Evolutionary conservation across 2,888 invertebrate genomes (phyloP), one percentile per base, ranked within the genome.

Genomic region (Drosophila melanosoma): DNA sequence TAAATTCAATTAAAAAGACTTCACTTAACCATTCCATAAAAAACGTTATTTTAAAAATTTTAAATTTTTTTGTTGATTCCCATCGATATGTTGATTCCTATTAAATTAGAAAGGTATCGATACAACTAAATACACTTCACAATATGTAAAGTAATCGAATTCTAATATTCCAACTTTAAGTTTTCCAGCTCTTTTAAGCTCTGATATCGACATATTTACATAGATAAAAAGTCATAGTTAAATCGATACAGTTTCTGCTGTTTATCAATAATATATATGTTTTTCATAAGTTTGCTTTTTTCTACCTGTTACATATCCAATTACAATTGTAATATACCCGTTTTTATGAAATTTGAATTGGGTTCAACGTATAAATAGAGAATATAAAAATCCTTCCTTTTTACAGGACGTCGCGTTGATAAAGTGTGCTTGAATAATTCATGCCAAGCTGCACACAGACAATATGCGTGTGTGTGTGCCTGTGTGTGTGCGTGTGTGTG

Each of bases 391-490:
- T 71, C 49, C 68, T 33, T 75, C 54, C 35, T 58, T 78, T 64
- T 70, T 52, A 67, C 64, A 74, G 75, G 63, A 72, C 60, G 69
- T 73, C 63, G 64, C 88, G 82, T 83, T 88, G 86, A 87, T 86
- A 73, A 53, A 87, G 88, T 81, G 72, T 51, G 54, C 82, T 73
- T 80, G 69, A 82, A 81, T 83, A 85, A 76, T 79, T 79, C 60
- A 79, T 79, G 73, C 67, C 62, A 76, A 67, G 42, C 45, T 32
- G 45, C 45, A 35, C 63, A 59, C 79, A 75, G 71, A 75, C 78
- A 78, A 75, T 62, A 51, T 51, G 26, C 45, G 20, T 36, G 40
- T 51, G 36, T 61, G 40, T 59, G 52, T 66, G n/a, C 54, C 12
- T 54, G 4, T 35, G 38, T 53, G 53, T 60, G 58, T 68, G 59